Evolutionary conservation across 2,113 vertebrate species (phyloP).

Genomic region (Phalacrocorax pelagicus): DNA sequence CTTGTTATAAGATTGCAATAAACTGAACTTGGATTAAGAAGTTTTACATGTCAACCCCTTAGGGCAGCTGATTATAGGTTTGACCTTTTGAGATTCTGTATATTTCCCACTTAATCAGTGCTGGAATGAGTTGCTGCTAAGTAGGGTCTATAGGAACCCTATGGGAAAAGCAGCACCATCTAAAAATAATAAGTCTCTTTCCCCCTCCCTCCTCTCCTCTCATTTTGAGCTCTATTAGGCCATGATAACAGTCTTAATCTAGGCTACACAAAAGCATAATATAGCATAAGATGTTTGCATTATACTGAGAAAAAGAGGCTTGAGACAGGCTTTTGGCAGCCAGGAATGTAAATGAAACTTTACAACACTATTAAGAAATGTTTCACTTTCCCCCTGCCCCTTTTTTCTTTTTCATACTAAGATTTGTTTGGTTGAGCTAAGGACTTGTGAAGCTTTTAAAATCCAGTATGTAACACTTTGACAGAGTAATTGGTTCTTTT

Average conservation of each 20-base stretch:
- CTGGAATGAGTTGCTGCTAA: conserved; percentile 81
- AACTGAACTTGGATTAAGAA: conserved; percentile 74
- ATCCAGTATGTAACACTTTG: conserved; percentile 55
- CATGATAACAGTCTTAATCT: conserved; percentile 67
- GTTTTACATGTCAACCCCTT: conserved; percentile 74
- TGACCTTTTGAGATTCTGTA: conserved; percentile 84
- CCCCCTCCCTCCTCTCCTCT: not conserved
- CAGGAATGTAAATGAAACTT: conserved; percentile 57
- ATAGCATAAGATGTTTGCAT: conserved; percentile 26
- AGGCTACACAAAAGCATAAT: conserved; percentile 57
- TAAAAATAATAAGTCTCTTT: conserved; percentile 83
- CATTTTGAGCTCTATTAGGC: conserved; percentile 74
- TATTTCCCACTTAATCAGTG: conserved; percentile 85
- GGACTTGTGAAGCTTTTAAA: conserved; percentile 54
- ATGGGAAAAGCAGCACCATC: conserved; percentile 79
- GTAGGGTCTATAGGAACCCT: conserved; percentile 77
- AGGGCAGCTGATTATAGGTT: conserved; percentile 82
- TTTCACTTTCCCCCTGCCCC: not conserved
- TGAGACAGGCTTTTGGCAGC: conserved; percentile 8
- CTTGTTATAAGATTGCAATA: conserved; percentile 66
- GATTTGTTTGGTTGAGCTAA: conserved; percentile 39
- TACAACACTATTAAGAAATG: conserved; percentile 19
- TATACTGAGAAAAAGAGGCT: not conserved
- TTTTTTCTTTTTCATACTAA: not conserved
- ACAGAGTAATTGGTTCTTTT: conserved; percentile 67